phyloP scores from a whole-genome alignment of 2,797 vertebrate genomes.

The Octomys mimax region DNA sequence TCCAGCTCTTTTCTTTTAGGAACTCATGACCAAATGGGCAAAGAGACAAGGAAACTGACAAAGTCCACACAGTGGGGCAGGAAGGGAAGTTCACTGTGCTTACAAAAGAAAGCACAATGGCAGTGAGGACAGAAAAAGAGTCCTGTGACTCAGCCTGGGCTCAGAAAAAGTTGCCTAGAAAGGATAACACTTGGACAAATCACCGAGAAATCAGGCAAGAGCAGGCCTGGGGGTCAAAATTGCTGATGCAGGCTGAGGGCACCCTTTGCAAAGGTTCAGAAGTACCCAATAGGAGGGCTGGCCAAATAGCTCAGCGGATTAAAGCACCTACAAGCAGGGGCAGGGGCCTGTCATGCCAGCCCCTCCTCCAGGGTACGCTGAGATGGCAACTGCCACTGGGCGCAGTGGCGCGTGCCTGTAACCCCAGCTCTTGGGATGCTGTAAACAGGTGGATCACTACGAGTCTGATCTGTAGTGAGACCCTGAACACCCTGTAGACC shows the following conservation, averaged over 20 bases:
- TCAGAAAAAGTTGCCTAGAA: background rate
- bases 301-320: too few relatives aligned
- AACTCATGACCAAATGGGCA: background rate
- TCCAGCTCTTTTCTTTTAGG: background rate
- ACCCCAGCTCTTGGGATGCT: too few relatives aligned
- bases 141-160: background rate
- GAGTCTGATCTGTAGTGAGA: too few relatives aligned
- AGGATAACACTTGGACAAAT: background rate
- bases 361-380: too few relatives aligned
- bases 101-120: conserved; percentile 18
- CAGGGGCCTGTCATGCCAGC: too few relatives aligned
- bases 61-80: background rate
- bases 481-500: too few relatives aligned
- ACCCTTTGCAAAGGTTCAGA: background rate
- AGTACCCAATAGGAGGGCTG: background rate
- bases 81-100: background rate
- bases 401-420: too few relatives aligned
- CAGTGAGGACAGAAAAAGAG: background rate
- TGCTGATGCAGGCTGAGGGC: background rate
- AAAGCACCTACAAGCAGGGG: too few relatives aligned
- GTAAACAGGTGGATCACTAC: too few relatives aligned
- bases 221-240: background rate
- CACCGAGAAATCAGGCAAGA: background rate
- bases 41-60: background rate
- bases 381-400: too few relatives aligned